phyloP scores from a whole-genome alignment of 2,113 vertebrate species.

The Chelonoidis abingdonii region DNA sequence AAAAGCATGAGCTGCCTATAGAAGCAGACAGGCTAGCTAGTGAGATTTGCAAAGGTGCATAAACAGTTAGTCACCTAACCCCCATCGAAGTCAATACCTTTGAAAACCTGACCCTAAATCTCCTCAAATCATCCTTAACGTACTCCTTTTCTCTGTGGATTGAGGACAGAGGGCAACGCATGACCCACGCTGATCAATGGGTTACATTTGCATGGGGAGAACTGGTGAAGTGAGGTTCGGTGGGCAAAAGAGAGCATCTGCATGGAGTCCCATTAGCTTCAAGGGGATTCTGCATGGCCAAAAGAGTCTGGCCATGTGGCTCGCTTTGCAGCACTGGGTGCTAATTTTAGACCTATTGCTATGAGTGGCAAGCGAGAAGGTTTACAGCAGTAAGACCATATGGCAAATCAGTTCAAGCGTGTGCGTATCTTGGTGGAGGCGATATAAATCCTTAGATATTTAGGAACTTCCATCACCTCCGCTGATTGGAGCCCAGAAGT shows the following conservation, averaged over 20 bases:
- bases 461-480: neutral
- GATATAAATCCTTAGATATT: neutral
- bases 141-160: constrained; percentile 47
- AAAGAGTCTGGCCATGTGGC: neutral
- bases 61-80: neutral
- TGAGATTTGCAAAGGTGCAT: neutral
- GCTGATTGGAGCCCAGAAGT: constrained; percentile 13
- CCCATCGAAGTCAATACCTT: neutral
- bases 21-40: neutral
- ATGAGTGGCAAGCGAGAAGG: neutral
- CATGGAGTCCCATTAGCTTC: neutral
- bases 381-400: neutral
- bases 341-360: neutral
- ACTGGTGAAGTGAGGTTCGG: neutral
- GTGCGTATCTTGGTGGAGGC: neutral
- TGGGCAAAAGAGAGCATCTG: neutral
- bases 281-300: neutral
- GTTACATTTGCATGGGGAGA: constrained; percentile 8
- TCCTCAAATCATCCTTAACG: constrained; percentile 3
- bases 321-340: fast-evolving
- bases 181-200: fast-evolving
- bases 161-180: constrained; percentile 57
- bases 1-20: fast-evolving
- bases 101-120: constrained; percentile 22
- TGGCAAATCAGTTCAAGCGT: fast-evolving